Percentiles rank a stretch among this genome's conserved stretches.
phyloP scores from a whole-genome alignment of 1,140 invertebrate genomes.

The Halesus radiatus region DNA sequence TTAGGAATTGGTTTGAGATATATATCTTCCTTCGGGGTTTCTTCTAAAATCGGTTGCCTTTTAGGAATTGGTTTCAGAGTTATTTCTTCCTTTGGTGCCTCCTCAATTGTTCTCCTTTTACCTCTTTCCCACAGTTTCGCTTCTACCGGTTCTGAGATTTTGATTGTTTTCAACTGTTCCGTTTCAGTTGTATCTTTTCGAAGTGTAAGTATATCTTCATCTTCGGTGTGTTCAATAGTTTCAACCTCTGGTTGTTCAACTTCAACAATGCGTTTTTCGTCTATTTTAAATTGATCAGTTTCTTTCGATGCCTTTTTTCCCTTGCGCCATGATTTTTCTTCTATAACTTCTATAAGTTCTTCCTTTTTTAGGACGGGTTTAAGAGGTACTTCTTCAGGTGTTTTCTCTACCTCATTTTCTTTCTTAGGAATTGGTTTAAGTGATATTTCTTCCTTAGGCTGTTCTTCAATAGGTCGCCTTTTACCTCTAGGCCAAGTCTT shows the following conservation, averaged over 20 bases:
- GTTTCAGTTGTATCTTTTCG: constrained; percentile 64
- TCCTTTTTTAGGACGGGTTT: constrained; percentile 63
- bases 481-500: constrained; percentile 66
- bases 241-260: constrained; percentile 63
- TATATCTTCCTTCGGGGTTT: constrained; percentile 58
- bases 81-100: constrained; percentile 65
- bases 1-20: constrained; percentile 56
- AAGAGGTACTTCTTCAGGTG: constrained; percentile 57
- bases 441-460: constrained; percentile 61
- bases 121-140: constrained; percentile 60
- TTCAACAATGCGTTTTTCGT: constrained; percentile 56
- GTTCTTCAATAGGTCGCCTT: constrained; percentile 61
- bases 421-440: constrained; percentile 64
- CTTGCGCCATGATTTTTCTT: constrained; percentile 59
- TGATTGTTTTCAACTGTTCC: constrained; percentile 57
- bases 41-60: constrained; percentile 60
- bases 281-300: constrained; percentile 61
- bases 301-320: constrained; percentile 58
- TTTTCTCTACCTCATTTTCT: constrained; percentile 59
- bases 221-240: constrained; percentile 63
- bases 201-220: constrained; percentile 57
- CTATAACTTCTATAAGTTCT: constrained; percentile 57
- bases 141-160: constrained; percentile 61
- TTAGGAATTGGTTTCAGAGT: constrained; percentile 60
- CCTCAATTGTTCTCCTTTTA: constrained; percentile 62